Percentiles rank a stretch among this genome's conserved stretches.
Evolutionary conservation across 2,113 vertebrate species (phyloP).

Genomic region (Labeo rohita): DNA sequence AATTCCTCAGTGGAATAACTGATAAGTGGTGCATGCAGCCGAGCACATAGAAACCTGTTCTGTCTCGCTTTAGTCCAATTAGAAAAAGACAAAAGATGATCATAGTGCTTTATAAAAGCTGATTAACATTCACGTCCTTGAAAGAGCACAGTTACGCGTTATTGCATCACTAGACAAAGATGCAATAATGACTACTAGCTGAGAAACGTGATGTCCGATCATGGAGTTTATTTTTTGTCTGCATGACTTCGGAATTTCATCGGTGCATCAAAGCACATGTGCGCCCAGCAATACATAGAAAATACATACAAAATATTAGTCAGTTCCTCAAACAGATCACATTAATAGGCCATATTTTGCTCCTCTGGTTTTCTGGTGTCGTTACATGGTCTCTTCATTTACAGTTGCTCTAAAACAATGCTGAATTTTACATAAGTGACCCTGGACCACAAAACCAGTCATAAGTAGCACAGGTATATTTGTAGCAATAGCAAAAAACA

Average conservation of each 20-base stretch:
- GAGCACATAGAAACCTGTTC: neutral
- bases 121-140: conserved; percentile 6
- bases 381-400: too few species aligned
- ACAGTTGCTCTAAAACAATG: too few species aligned
- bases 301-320: neutral
- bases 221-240: neutral
- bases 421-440: too few species aligned
- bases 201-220: neutral
- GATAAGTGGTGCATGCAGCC: neutral
- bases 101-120: conserved; percentile 5
- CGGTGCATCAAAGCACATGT: neutral
- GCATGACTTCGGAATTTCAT: neutral
- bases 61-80: neutral
- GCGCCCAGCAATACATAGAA: neutral
- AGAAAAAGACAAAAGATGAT: conserved; percentile 23
- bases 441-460: too few species aligned
- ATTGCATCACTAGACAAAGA: conserved; percentile 23
- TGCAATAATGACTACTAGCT: neutral
- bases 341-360: neutral
- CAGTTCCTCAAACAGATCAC: neutral
- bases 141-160: neutral
- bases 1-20: neutral
- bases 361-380: neutral
- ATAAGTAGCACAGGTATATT: too few species aligned
- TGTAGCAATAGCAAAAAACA: too few species aligned